Evolutionary conservation across 64 coral and sea anemone genomes (phyloP).

Genomic region (Stichodactyla mertensii): DNA sequence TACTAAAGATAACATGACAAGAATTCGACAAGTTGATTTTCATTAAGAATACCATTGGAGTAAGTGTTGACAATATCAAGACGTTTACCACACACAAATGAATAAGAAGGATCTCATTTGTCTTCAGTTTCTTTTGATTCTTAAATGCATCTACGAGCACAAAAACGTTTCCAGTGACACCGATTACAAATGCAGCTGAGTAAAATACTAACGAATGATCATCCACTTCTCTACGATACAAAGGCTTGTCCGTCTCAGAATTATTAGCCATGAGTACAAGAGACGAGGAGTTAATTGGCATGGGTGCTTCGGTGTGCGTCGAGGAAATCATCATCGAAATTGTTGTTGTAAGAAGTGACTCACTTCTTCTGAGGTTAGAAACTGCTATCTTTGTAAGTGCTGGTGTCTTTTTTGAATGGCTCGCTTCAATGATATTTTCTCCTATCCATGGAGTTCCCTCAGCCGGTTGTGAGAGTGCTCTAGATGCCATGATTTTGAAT

Average conservation of each 20-base stretch:
- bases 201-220: background rate
- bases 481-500: background rate
- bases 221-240: background rate
- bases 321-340: background rate
- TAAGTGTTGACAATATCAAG: constrained; percentile 6
- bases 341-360: background rate
- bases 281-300: background rate
- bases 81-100: constrained; percentile 9
- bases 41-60: constrained; percentile 8
- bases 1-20: constrained; percentile 18
- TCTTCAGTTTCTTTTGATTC: background rate
- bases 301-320: background rate
- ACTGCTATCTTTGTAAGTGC: background rate
- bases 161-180: background rate
- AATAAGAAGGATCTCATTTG: constrained; percentile 10
- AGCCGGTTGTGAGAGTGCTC: background rate
- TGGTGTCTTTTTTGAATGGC: background rate
- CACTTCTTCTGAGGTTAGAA: background rate
- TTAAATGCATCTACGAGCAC: constrained; percentile 8
- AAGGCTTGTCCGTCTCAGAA: background rate
- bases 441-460: background rate
- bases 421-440: background rate
- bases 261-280: background rate
- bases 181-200: background rate
- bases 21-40: background rate